Conservation (phyloP, 2,888 invertebrate species). For the Lithophane ornitopus region DNA sequence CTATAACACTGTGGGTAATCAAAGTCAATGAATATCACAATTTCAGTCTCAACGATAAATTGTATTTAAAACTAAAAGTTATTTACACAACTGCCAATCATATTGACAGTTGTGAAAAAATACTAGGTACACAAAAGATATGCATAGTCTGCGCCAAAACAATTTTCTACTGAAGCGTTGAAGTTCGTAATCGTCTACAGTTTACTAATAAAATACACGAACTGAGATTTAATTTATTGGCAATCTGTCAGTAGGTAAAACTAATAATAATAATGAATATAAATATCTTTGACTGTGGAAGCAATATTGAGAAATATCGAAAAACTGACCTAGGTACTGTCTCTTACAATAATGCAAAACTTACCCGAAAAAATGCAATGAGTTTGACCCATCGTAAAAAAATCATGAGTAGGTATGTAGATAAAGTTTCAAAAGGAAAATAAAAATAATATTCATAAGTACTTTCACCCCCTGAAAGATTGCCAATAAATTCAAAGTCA, state of each 20-base stretch:
- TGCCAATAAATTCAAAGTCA: neutral
- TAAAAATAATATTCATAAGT: neutral
- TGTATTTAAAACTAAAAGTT: slow-evolving; percentile 35
- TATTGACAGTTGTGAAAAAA: slow-evolving; percentile 44
- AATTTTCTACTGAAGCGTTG: slow-evolving; percentile 5
- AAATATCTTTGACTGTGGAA: neutral
- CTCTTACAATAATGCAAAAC: neutral
- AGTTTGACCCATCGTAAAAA: neutral
- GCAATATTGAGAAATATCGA: too few species aligned
- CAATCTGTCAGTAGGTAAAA: neutral
- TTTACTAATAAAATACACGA: neutral
- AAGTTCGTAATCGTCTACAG: neutral
- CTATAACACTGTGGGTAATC: neutral
- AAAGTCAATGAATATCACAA: slow-evolving; percentile 21
- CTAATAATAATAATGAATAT: neutral
- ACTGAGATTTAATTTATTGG: slow-evolving; percentile 8
- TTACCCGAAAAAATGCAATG: neutral
- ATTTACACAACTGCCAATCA: slow-evolving; percentile 53
- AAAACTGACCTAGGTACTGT: neutral
- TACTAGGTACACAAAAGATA: slow-evolving; percentile 32
- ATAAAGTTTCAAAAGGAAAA: neutral
- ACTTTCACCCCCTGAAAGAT: neutral
- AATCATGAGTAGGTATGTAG: neutral
- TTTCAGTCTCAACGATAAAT: slow-evolving; percentile 30
- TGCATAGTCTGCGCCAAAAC: slow-evolving; percentile 19